These are phyloP conservation scores for Petrocephalus sullivani DNA, from an alignment of 2,797 vertebrate genomes.

Conservation along the genomic window DNA sequence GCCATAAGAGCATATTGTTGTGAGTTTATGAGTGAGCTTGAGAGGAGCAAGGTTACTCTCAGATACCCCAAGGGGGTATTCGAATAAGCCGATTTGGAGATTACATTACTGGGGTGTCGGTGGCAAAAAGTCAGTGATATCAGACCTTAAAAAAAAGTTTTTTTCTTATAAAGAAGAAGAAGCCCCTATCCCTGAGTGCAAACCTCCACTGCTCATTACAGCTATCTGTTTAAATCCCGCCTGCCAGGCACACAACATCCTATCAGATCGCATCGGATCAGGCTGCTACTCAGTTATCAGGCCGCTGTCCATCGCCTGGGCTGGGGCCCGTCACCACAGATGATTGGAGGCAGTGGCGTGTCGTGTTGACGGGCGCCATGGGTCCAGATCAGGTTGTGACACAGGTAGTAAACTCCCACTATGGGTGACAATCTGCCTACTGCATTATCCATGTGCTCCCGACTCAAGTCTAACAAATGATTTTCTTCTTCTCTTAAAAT, in stretches of 20 bases:
- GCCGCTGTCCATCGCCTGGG: neutral
- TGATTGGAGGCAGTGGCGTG: neutral
- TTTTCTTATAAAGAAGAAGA: neutral
- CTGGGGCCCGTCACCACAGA: neutral
- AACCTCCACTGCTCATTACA: neutral
- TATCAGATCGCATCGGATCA: neutral
- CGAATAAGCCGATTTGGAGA: neutral
- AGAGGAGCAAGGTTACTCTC: neutral
- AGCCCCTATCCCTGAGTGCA: neutral
- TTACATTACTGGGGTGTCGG: neutral
- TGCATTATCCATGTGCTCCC: neutral
- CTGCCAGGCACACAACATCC: neutral
- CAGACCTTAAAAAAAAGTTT: neutral
- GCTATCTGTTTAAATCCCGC: neutral
- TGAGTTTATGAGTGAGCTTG: neutral
- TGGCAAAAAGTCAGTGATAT: neutral
- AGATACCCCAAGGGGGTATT: neutral
- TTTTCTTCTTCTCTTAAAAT: neutral
- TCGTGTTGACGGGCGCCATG: neutral
- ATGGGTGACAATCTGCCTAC: neutral
- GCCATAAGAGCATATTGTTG: neutral
- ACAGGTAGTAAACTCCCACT: neutral
- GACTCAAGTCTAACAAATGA: neutral
- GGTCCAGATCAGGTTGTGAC: neutral
- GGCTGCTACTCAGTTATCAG: neutral